These are phyloP conservation scores for Typhlichthys subterraneus DNA, from an alignment of 2,797 vertebrate species.

Conservation along the genomic window DNA sequence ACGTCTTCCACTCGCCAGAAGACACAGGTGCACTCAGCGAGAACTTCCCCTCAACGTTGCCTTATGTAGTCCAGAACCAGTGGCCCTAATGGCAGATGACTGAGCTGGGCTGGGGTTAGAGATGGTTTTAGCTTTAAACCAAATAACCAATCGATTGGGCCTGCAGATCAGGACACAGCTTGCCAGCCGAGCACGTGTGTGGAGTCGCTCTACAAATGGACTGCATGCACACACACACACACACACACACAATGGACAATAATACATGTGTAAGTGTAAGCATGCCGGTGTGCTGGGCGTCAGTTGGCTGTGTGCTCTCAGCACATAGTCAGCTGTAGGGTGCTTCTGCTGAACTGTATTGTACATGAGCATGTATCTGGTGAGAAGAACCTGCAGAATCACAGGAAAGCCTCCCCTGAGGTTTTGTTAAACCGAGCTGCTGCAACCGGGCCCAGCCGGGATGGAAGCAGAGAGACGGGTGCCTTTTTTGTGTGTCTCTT, in stretches of 20 bases:
- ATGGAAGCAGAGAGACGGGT: conserved; percentile 20
- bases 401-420: conserved; percentile 56
- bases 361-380: conserved; percentile 68
- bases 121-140: conserved; percentile 83
- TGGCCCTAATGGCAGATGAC: conserved; percentile 62
- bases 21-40: conserved; percentile 43
- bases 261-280: conserved; percentile 69
- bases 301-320: conserved; percentile 67
- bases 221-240: conserved; percentile 53
- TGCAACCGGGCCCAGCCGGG: conserved; percentile 24
- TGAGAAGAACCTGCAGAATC: conserved; percentile 51
- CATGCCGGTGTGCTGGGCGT: conserved; percentile 55
- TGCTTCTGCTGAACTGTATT: conserved; percentile 65
- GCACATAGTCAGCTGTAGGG: conserved; percentile 62
- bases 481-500: conserved; percentile 23
- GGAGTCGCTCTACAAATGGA: conserved; percentile 77
- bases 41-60: conserved; percentile 51
- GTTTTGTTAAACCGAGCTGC: conserved; percentile 41
- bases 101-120: conserved; percentile 63
- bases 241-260: conserved; percentile 31
- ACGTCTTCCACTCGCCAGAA: conserved; percentile 20
- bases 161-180: conserved; percentile 75
- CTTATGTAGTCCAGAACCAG: conserved; percentile 53
- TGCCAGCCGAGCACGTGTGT: conserved; percentile 61
- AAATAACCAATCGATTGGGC: conserved; percentile 79